Evolutionary conservation across 2,113 vertebrate genomes (phyloP), one percentile per base, ranked within the genome.

Genomic region (Clupea harengus): DNA sequence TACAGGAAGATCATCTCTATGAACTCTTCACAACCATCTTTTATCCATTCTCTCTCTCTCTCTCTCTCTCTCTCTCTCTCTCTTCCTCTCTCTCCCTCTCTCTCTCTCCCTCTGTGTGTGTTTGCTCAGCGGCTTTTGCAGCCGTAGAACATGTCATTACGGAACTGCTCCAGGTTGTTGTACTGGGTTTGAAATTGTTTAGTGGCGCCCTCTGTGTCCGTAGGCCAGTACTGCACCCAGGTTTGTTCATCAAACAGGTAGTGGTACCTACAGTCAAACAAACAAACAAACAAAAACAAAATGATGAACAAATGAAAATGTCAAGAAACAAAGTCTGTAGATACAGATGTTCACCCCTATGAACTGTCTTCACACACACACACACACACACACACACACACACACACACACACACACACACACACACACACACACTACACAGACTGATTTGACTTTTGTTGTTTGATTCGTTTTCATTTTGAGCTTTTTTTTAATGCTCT

Each of bases 151-250:
- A 39, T 75, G 67, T 75, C 67, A 3, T 13, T 32, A 9, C 67
- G 67, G 67, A 75, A 75, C 67, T 75, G 67, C 28, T 75, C 67
- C 11, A 75, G 28, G 28, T 39, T 75, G 67, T 75, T 28, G 9
- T 32, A 75, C 10, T 39, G 67, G 1, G 0, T 11, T 15, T 75
- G 32, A 39, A 13, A 75, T 11, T 28, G 2, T 15, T 8, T 15
- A 39, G 9, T 75, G 15, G 18, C 2, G 28, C 67, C 67, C 67
- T 75, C 25, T 2, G 2, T 9, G 13, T 75, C 7, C 3, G 67
- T 75, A 39, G 67, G 67, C 67, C 67, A 75, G 28, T 75, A 75
- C 28, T 75, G 67, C 67, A 75, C 2, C 67, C 67, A 75, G 67
- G 67, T 15, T 3, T 75, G n/a, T 9, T 75, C 67, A 13, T 75